Conservation (phyloP, 2,888 invertebrate species). For the Sphaerophoria taeniata region DNA sequence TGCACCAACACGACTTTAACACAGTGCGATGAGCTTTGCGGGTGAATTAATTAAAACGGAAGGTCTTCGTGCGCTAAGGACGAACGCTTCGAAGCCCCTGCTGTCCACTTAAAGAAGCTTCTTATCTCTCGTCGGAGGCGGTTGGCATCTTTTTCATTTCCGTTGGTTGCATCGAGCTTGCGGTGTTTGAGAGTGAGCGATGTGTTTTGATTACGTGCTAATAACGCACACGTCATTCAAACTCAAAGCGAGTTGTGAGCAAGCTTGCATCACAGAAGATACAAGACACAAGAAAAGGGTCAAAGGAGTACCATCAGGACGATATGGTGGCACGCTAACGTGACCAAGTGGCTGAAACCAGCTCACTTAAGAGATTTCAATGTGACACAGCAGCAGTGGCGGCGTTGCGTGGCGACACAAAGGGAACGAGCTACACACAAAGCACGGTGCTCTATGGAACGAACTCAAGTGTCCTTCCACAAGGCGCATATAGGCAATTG, state of each 20-base stretch:
- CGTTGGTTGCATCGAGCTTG: slow-evolving; percentile 51
- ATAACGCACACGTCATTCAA: slow-evolving; percentile 71
- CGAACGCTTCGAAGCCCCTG: slow-evolving; percentile 8
- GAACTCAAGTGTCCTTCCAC: slow-evolving; percentile 64
- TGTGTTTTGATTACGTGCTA: slow-evolving; percentile 74
- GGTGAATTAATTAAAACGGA: slow-evolving; percentile 53
- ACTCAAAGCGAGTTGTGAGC: slow-evolving; percentile 62
- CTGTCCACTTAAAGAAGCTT: slow-evolving; percentile 59
- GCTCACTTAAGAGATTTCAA: slow-evolving; percentile 61
- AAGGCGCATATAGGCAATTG: slow-evolving; percentile 49
- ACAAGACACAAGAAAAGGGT: slow-evolving; percentile 32
- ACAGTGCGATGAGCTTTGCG: slow-evolving; percentile 31
- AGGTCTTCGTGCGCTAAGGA: slow-evolving; percentile 36
- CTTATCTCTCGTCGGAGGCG: slow-evolving; percentile 48
- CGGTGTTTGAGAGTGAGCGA: slow-evolving; percentile 57
- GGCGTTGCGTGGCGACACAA: slow-evolving; percentile 10
- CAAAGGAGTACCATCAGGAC: slow-evolving; percentile 8
- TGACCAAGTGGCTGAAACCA: slow-evolving; percentile 73
- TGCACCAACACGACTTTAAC: neutral
- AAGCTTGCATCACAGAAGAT: slow-evolving; percentile 55
- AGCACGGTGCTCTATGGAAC: slow-evolving; percentile 50
- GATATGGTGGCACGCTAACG: slow-evolving; percentile 69
- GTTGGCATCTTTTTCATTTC: slow-evolving; percentile 67
- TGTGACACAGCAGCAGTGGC: slow-evolving; percentile 3
- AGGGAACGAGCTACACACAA: slow-evolving; percentile 18